Evolutionary conservation across 2,797 vertebrate species (phyloP).

Genomic region (Borostomias antarcticus): DNA sequence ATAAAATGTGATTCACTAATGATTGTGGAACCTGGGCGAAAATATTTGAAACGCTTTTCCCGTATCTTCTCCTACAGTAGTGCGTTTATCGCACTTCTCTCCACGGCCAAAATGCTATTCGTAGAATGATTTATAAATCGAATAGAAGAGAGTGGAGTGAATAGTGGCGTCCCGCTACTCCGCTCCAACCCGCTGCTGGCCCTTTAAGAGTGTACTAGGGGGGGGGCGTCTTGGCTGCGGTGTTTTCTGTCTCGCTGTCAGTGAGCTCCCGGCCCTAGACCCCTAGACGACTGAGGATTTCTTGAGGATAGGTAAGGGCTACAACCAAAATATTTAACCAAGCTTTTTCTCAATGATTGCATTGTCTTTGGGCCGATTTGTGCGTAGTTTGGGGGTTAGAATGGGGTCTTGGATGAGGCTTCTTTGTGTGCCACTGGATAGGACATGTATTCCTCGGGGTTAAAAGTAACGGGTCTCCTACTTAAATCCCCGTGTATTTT

Average conservation of each 20-base stretch:
- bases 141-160: no score
- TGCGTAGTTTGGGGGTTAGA: background rate
- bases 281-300: constrained; percentile 63
- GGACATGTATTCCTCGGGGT: constrained; percentile 45
- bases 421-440: constrained; percentile 60
- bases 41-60: no score
- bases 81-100: no score
- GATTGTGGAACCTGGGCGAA: no score
- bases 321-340: constrained; percentile 4
- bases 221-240: constrained; percentile 69
- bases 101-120: no score
- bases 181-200: constrained; percentile 51
- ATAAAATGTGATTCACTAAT: constrained; percentile 3
- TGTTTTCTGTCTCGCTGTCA: constrained; percentile 80
- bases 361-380: background rate
- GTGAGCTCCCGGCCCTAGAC: constrained; percentile 72
- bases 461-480: constrained; percentile 60
- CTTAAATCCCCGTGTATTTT: constrained; percentile 3
- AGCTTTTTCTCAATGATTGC: background rate
- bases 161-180: no score
- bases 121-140: no score
- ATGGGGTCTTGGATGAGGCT: constrained; percentile 22
- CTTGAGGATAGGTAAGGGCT: constrained; percentile 68
- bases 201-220: constrained; percentile 76
- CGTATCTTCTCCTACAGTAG: no score